Evolutionary conservation across 2,888 invertebrate species (phyloP).

Genomic region (Drosophila picticornis): DNA sequence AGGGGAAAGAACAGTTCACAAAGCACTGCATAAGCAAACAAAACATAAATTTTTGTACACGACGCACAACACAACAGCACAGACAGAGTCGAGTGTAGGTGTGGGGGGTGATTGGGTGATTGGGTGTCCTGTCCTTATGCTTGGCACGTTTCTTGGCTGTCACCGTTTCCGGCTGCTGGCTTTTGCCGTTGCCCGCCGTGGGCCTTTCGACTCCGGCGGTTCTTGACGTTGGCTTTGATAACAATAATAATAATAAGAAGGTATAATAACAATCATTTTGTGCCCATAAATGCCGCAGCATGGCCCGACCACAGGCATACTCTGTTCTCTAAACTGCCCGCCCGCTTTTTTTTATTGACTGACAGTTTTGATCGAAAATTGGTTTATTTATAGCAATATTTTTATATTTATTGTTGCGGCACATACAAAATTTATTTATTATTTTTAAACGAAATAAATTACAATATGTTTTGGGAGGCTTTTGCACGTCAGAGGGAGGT

Average conservation of each 20-base stretch:
- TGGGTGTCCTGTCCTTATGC: constrained; percentile 51
- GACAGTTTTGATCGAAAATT: constrained; percentile 64
- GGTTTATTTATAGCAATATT: constrained; percentile 68
- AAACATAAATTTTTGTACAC: constrained; percentile 71
- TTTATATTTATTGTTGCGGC: constrained; percentile 61
- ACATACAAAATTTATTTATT: constrained; percentile 26
- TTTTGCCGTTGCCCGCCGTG: constrained; percentile 19
- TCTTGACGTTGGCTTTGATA: constrained; percentile 73
- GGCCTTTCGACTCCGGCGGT: constrained; percentile 28
- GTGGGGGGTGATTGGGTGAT: constrained; percentile 11
- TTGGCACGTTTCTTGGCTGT: constrained; percentile 57
- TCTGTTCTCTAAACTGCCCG: constrained; percentile 15
- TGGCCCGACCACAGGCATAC: constrained; percentile 14
- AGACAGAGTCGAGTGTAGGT: constrained; percentile 8
- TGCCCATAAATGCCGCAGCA: constrained; percentile 63
- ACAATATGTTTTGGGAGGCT: constrained; percentile 22
- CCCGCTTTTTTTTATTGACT: constrained; percentile 57
- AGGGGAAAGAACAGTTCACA: constrained; percentile 41
- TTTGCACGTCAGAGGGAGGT: constrained; percentile 1
- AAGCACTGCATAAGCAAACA: constrained; percentile 79
- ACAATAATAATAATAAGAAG: constrained; percentile 74
- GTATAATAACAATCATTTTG: constrained; percentile 75
- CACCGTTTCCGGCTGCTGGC: constrained; percentile 44
- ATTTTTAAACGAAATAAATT: constrained; percentile 42
- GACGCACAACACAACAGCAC: constrained; percentile 7